Base-by-base conservation (phyloP, 2,797 vertebrate species). In the Crax fasciolata region DNA sequence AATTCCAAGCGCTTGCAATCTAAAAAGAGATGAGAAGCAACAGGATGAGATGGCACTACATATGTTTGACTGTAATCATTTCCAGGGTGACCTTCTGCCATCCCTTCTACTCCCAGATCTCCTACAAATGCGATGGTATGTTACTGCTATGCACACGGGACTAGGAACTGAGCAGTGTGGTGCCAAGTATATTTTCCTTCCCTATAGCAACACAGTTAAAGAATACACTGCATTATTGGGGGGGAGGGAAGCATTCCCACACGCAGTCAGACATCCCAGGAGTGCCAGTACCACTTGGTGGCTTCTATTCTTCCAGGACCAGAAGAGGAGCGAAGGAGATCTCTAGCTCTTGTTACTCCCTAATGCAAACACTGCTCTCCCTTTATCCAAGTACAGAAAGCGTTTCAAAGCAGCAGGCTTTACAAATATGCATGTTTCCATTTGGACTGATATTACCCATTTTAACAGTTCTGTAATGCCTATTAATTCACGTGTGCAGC, bases 81-180 rank as follows among this genome's bases (percentile, higher is more conserved):
- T 27, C 32, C 28, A 28, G 73, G 23, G 25, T 9, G n/a, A 62
- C 21, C 21, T 79, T 44, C 19, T 57, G 6, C 14, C 57, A 66
- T 1, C 30, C 14, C 12, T 46, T 57, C 39, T 13, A 13, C 6
- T 23, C 20, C 12, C 5, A 39, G 23, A 5, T 65, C 38, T 72
- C 24, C n/a, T 15, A 3, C 1, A 12, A 74, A 8, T 3, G 7
- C 0, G 0, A 9, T 30, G 15, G n/a, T 75, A 35, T 28, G 15
- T 21, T 41, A 10, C 61, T 32, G 8, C 35, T 16, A 27, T 2
- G 11, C 19, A 51, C 3, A 4, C 1, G 14, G 23, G 9, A 49
- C 24, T 2, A 51, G 12, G 43, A 70, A 78, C 5, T 9, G 5
- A 74, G 30, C 14, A 52, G 14, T 3, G 10, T 0, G 5, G 30